Evolutionary conservation across 2,113 vertebrate species (phyloP), one percentile per base, ranked within the genome.

Genomic region (Beaufortia kweichowensis): DNA sequence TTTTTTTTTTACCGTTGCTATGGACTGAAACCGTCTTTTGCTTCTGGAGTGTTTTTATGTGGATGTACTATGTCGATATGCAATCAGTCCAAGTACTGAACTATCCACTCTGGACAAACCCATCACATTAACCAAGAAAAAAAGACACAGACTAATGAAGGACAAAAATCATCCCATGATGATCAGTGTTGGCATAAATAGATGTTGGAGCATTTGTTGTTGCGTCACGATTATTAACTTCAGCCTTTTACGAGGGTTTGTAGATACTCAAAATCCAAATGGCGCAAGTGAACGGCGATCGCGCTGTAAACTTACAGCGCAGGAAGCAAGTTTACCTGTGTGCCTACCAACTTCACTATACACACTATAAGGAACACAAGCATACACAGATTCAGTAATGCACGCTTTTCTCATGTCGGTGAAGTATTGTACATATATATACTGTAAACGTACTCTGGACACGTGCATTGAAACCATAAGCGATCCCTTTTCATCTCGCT

Each of bases 1-100:
- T 82, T n/a, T n/a, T n/a, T n/a, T n/a, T 88, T 87, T 90, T 64
- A 79, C 80, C 64, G 33, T 62, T 78, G 77, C 59, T 81, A 83
- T 62, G 85, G 87, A 75, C 57, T 60, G 50, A 69, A 67, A 39
- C 28, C 70, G 9, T 41, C 39, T 68, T 82, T 84, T 81, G 23
- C 48, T 9, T 66, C 19, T 33, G 48, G 23, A 63, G 57, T 43
- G 21, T 67, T 75, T 55, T 39, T 56, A 56, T 57, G 62, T 76
- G 66, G 39, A 63, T 23, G 70, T 66, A 74, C 68, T 64, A 43
- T 77, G 76, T 83, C 70, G 26, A 73, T 83, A 83, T 83, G 81
- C 82, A 84, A 81, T 73, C 80, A 77, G 77, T 83, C 81, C 56
- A 64, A 77, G 53, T 33, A 73, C 50, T 79, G 77, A 70, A 77